These are phyloP conservation scores for Ochropacha duplaris DNA, from an alignment of 2,888 invertebrate species.

Conservation along the genomic window DNA sequence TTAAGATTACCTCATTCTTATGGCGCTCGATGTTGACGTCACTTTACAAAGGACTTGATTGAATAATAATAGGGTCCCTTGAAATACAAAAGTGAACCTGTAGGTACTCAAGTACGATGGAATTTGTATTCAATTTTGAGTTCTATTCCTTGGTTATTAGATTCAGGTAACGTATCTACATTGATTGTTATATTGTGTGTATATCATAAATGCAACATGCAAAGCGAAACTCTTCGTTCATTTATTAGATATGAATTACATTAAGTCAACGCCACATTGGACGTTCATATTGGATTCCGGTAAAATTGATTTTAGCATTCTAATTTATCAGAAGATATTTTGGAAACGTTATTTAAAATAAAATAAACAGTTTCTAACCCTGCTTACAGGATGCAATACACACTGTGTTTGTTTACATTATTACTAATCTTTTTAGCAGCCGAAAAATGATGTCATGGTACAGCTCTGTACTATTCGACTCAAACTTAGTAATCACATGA, in stretches of 20 bases:
- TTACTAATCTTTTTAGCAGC: constrained; percentile 69
- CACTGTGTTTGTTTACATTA: constrained; percentile 65
- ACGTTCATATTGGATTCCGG: constrained; percentile 27
- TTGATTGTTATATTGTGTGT: background rate
- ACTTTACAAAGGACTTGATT: constrained; percentile 42
- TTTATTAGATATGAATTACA: background rate
- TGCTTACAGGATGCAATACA: constrained; percentile 48
- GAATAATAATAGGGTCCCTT: constrained; percentile 47
- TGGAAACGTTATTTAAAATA: constrained; percentile 26
- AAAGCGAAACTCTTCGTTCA: constrained; percentile 6
- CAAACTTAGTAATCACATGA: constrained; percentile 15
- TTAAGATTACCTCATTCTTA: constrained; percentile 63
- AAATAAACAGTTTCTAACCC: constrained; percentile 36
- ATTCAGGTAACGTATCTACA: constrained; percentile 2
- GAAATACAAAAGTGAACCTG: constrained; percentile 53
- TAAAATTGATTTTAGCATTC: constrained; percentile 24
- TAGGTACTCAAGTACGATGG: constrained; percentile 35
- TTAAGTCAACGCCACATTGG: background rate
- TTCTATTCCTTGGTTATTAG: constrained; percentile 9
- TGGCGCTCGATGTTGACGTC: constrained; percentile 59
- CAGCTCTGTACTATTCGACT: constrained; percentile 11
- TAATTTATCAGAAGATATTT: constrained; percentile 27
- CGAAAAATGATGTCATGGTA: constrained; percentile 64
- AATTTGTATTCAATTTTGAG: constrained; percentile 9
- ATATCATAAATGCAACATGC: background rate